These are phyloP conservation scores for Periplaneta americana DNA, from an alignment of 1,140 invertebrate genomes.

Conservation along the genomic window DNA sequence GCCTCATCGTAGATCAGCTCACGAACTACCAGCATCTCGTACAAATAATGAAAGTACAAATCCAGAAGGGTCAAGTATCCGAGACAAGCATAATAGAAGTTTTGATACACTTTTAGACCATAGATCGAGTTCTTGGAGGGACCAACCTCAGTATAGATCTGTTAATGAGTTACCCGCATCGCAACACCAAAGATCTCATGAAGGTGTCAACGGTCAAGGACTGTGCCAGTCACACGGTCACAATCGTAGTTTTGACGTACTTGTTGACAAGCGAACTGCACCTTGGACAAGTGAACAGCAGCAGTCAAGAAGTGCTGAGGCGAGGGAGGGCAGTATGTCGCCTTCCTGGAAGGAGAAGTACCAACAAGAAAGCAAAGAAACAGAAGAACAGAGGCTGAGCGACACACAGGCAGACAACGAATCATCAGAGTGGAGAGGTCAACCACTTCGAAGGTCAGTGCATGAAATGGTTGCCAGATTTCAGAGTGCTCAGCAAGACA, in stretches of 20 bases:
- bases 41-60: slow-evolving; percentile 3
- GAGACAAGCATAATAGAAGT: slow-evolving; percentile 26
- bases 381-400: not conserved
- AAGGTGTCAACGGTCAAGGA: slow-evolving; percentile 18
- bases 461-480: slow-evolving; percentile 38
- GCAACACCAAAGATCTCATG: slow-evolving; percentile 22
- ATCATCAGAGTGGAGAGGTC: slow-evolving; percentile 26
- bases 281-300: not conserved
- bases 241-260: slow-evolving; percentile 21
- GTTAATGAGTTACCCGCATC: slow-evolving; percentile 13
- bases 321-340: not conserved
- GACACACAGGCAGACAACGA: not conserved
- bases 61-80: slow-evolving; percentile 3
- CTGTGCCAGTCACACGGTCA: not conserved
- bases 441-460: slow-evolving; percentile 30
- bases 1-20: slow-evolving; percentile 6
- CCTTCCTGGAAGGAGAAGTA: not conserved
- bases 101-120: slow-evolving; percentile 29
- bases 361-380: not conserved
- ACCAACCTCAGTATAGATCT: slow-evolving; percentile 31
- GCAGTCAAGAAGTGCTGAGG: not conserved
- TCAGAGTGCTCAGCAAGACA: slow-evolving; percentile 31
- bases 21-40: not conserved
- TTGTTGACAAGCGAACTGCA: slow-evolving; percentile 20
- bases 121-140: slow-evolving; percentile 33